Percentiles rank a stretch among this genome's conserved stretches.
phyloP scores from a whole-genome alignment of 2,797 vertebrate species.

The Adelosebastes latens region DNA sequence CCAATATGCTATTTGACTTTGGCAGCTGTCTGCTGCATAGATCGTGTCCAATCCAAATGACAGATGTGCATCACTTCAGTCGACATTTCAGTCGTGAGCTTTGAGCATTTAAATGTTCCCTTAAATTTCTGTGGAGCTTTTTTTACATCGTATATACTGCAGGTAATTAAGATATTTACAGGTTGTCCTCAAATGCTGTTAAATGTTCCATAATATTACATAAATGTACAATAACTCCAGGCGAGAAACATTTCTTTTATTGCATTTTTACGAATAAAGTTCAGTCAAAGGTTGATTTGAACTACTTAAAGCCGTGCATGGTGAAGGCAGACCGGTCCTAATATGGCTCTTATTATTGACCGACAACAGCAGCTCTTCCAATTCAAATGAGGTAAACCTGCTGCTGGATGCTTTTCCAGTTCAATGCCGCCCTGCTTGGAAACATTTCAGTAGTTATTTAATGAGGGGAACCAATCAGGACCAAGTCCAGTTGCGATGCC shows the following conservation, averaged over 20 bases:
- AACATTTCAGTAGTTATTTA: constrained; percentile 22
- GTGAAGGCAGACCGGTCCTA: background rate
- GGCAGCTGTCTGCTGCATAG: constrained; percentile 43
- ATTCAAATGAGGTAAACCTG: constrained; percentile 31
- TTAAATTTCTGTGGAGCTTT: background rate
- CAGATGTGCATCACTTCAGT: constrained; percentile 53
- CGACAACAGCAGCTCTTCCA: constrained; percentile 18
- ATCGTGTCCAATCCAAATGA: constrained; percentile 40
- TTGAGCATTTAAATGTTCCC: background rate
- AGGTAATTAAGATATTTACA: background rate
- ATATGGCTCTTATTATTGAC: constrained; percentile 1
- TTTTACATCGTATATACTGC: background rate
- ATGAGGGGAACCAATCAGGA: constrained; percentile 38
- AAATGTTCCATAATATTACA: background rate
- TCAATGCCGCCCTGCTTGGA: constrained; percentile 19
- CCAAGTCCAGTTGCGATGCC: constrained; percentile 13
- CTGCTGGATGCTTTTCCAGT: constrained; percentile 16
- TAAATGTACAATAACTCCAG: background rate
- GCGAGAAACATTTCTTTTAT: background rate
- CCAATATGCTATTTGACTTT: constrained; percentile 37
- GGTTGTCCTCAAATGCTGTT: background rate
- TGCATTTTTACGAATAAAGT: background rate
- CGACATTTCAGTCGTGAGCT: background rate
- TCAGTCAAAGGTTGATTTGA: constrained; percentile 7
- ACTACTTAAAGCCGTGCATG: background rate